Conservation (phyloP, 2,113 vertebrate genomes). For the Neomonachus schauinslandi region DNA sequence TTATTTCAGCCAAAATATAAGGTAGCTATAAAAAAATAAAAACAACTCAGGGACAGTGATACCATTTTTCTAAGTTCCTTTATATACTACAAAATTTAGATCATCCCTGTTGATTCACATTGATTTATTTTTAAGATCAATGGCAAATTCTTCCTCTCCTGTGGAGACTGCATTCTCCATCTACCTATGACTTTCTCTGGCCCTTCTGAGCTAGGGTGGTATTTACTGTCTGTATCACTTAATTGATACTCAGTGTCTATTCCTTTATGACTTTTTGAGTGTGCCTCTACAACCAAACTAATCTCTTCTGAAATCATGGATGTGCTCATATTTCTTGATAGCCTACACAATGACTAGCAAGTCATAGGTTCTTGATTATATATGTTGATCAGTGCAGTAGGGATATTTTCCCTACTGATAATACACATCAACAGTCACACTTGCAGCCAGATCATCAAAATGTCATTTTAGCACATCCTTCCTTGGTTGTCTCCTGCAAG, state of each 20-base stretch:
- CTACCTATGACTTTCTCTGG: neutral
- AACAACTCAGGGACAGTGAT: neutral
- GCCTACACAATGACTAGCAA: neutral
- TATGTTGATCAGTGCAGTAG: neutral
- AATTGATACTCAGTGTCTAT: neutral
- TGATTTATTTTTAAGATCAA: slow-evolving; percentile 8
- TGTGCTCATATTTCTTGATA: neutral
- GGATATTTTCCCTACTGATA: neutral
- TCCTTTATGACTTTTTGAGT: neutral
- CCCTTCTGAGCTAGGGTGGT: neutral
- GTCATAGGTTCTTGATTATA: neutral
- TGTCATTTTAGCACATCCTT: slow-evolving; percentile 6
- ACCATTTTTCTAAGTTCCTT: neutral
- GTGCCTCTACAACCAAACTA: neutral
- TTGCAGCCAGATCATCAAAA: neutral
- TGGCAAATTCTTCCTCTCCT: neutral
- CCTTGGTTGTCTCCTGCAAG: neutral
- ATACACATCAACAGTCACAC: neutral
- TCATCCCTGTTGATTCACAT: neutral
- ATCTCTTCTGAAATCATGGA: neutral
- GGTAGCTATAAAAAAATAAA: neutral
- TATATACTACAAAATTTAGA: neutral
- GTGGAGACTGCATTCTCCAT: neutral
- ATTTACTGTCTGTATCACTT: neutral
- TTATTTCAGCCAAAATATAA: neutral